Evolutionary conservation across 2,888 invertebrate genomes (phyloP).

Genomic region (Acleris literana): DNA sequence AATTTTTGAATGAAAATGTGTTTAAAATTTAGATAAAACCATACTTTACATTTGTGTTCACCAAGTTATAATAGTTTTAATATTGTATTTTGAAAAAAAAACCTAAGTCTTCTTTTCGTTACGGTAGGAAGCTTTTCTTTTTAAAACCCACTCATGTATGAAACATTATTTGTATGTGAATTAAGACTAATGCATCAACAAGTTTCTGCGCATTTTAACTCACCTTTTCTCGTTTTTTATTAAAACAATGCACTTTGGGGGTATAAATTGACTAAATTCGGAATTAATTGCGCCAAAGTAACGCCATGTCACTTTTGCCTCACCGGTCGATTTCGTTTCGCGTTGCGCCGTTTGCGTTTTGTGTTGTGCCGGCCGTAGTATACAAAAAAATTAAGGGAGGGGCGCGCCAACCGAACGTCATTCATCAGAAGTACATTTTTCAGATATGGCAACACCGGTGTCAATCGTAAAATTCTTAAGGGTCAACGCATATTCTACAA

Average conservation of each 20-base stretch:
- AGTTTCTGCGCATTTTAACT: slow-evolving; percentile 4
- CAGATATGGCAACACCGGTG: neutral
- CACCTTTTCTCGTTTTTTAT: slow-evolving; percentile 5
- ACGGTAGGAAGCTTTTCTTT: slow-evolving; percentile 28
- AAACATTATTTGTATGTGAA: slow-evolving; percentile 5
- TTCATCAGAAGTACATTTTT: neutral
- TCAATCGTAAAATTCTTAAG: neutral
- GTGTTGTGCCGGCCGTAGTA: too few relatives aligned
- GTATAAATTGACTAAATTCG: neutral
- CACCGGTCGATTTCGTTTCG: slow-evolving; percentile 34
- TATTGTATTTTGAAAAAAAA: neutral
- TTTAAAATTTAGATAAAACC: neutral
- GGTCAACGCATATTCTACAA: neutral
- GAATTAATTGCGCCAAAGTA: slow-evolving; percentile 30
- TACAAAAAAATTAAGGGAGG: slow-evolving; percentile 9
- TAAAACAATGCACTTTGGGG: slow-evolving; percentile 2
- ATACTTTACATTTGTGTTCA: neutral
- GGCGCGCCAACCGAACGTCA: neutral
- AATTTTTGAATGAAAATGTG: too few relatives aligned
- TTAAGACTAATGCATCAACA: neutral
- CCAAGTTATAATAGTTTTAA: neutral
- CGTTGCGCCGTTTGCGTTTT: slow-evolving; percentile 23
- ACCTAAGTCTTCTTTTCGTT: slow-evolving; percentile 14
- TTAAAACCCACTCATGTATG: slow-evolving; percentile 27
- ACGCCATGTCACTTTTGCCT: slow-evolving; percentile 30